Conservation (phyloP, 2,888 invertebrate species). For the Meganola albula region DNA sequence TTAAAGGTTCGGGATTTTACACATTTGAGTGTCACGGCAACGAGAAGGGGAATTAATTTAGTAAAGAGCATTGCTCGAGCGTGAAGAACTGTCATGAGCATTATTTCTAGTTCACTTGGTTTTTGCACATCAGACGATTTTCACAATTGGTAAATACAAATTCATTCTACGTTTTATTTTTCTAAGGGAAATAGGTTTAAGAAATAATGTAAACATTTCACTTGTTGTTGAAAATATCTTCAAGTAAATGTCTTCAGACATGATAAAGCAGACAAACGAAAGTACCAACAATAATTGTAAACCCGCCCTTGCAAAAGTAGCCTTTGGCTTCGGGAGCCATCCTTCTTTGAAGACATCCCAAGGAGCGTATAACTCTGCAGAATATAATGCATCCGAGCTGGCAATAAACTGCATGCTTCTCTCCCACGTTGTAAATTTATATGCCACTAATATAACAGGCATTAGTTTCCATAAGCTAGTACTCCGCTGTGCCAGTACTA, state of each 20-base stretch:
- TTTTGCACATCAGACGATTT: slow-evolving; percentile 26
- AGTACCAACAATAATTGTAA: slow-evolving; percentile 19
- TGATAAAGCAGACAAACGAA: slow-evolving; percentile 22
- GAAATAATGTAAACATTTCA: too few relatives aligned
- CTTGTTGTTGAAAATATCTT: too few relatives aligned
- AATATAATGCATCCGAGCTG: slow-evolving; percentile 46
- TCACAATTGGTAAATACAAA: too few relatives aligned
- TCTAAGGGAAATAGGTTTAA: not conserved
- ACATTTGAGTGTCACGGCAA: slow-evolving; percentile 28
- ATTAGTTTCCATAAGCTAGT: slow-evolving; percentile 28
- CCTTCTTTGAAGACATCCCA: slow-evolving; percentile 44
- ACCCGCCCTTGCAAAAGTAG: slow-evolving; percentile 8
- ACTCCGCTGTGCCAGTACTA: slow-evolving; percentile 11
- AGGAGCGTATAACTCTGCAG: slow-evolving; percentile 45
- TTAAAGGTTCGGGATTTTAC: slow-evolving; percentile 35
- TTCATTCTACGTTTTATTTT: too few relatives aligned
- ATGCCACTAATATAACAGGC: slow-evolving; percentile 31
- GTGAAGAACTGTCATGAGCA: slow-evolving; percentile 26
- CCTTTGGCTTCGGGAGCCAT: slow-evolving; percentile 53
- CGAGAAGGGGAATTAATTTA: slow-evolving; percentile 38
- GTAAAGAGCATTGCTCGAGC: slow-evolving; percentile 35
- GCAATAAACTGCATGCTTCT: slow-evolving; percentile 46
- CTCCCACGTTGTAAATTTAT: slow-evolving; percentile 39
- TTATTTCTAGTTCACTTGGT: slow-evolving; percentile 28
- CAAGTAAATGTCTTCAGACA: too few relatives aligned